Evolutionary conservation across 1,140 invertebrate genomes (phyloP).

Genomic region (Cardiocondyla obscurior): DNA sequence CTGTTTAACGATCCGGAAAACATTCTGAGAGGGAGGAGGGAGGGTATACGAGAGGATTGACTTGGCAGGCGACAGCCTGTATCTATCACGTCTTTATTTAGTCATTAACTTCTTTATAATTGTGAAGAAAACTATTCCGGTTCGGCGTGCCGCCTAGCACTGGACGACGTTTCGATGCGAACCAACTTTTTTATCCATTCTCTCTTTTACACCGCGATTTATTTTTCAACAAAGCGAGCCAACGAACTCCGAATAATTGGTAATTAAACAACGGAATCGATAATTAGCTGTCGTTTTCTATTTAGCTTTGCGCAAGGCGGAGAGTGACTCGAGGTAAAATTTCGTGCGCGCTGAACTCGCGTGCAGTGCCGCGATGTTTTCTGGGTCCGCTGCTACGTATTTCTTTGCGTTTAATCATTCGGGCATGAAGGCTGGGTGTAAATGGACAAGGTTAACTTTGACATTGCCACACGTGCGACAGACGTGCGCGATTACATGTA

Average conservation of each 20-base stretch:
- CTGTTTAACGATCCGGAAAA: constrained; percentile 69
- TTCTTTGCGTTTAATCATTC: constrained; percentile 38
- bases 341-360: too few relatives aligned
- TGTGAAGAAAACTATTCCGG: background rate
- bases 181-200: background rate
- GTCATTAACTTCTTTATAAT: constrained; percentile 1
- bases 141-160: background rate
- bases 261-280: too few relatives aligned
- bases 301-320: background rate
- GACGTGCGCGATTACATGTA: background rate
- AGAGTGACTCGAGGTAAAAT: too few relatives aligned
- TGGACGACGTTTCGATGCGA: background rate
- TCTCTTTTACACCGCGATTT: background rate
- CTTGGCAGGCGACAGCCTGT: constrained; percentile 48
- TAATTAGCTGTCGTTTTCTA: background rate
- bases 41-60: too few relatives aligned
- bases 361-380: background rate
- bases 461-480: constrained; percentile 25
- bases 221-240: background rate
- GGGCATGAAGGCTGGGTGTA: constrained; percentile 56
- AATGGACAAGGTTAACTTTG: constrained; percentile 53
- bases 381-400: background rate
- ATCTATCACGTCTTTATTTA: constrained; percentile 10
- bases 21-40: background rate
- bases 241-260: background rate